A percentile compares a stretch with the other conserved stretches of the same genome.
phyloP scores from a whole-genome alignment of 2,113 vertebrate species.

The Eonycteris spelaea region DNA sequence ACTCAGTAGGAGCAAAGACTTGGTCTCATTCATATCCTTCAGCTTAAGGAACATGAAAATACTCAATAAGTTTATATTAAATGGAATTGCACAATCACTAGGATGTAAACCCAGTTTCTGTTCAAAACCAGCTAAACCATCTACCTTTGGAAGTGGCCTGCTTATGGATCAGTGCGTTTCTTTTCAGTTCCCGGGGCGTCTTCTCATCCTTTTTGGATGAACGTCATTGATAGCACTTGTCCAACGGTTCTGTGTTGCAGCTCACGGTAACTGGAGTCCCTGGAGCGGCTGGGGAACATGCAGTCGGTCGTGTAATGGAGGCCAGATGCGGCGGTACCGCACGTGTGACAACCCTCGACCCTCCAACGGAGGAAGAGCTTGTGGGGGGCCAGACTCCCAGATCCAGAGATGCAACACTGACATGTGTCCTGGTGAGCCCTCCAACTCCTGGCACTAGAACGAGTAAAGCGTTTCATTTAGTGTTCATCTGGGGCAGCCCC shows the following conservation, averaged over 20 bases:
- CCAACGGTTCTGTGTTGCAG: conserved; percentile 74
- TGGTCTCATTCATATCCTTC: not conserved
- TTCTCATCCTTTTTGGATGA: not conserved
- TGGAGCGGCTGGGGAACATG: conserved; percentile 96
- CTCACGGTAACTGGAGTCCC: conserved; percentile 92
- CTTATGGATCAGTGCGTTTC: not conserved
- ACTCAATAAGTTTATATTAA: not conserved
- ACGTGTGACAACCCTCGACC: conserved; percentile 93
- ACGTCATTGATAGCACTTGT: not conserved
- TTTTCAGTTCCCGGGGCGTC: not conserved
- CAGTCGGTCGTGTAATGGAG: conserved; percentile 91
- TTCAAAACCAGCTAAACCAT: not conserved
- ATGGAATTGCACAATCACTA: not conserved
- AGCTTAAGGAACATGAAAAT: not conserved
- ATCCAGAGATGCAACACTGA: conserved; percentile 88
- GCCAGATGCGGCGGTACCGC: conserved; percentile 91
- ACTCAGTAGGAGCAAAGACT: not conserved
- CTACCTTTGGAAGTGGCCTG: not conserved
- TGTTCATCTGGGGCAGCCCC: not conserved
- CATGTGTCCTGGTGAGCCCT: conserved; percentile 88
- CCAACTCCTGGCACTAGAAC: not conserved
- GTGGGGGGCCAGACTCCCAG: conserved; percentile 91
- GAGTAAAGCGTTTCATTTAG: not conserved
- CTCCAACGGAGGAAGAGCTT: conserved; percentile 89
- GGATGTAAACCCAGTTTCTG: not conserved